Percentiles rank a stretch among this genome's conserved stretches.
These are phyloP conservation scores for Lacanobia wlatinum DNA, from an alignment of 2,888 invertebrate genomes.

Conservation along the genomic window DNA sequence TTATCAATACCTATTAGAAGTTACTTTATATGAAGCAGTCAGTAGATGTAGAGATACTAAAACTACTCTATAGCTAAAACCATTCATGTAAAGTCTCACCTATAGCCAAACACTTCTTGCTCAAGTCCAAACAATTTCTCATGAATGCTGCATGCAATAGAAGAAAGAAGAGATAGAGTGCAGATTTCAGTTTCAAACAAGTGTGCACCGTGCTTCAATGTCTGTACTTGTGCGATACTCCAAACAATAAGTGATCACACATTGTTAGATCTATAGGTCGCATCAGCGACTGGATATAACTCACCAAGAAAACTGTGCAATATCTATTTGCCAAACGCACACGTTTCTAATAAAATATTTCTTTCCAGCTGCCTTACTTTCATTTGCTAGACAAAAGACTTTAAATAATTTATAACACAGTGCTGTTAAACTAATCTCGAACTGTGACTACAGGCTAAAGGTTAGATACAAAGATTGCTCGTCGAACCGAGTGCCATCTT, in stretches of 20 bases:
- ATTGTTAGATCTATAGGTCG: slow-evolving; percentile 34
- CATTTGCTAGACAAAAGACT: slow-evolving; percentile 11
- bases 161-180: slow-evolving; percentile 89
- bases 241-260: slow-evolving; percentile 65
- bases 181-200: slow-evolving; percentile 76
- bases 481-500: slow-evolving; percentile 21
- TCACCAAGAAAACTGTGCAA: slow-evolving; percentile 44
- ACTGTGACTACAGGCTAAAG: slow-evolving; percentile 27
- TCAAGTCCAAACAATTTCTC: slow-evolving; percentile 95
- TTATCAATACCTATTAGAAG: slow-evolving; percentile 13
- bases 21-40: slow-evolving; percentile 46
- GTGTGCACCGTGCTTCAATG: slow-evolving; percentile 75
- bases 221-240: slow-evolving; percentile 65
- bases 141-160: slow-evolving; percentile 95
- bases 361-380: not conserved
- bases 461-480: slow-evolving; percentile 12
- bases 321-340: slow-evolving; percentile 43
- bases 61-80: slow-evolving; percentile 56
- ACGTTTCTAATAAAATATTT: slow-evolving; percentile 28
- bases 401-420: slow-evolving; percentile 33
- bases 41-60: slow-evolving; percentile 24
- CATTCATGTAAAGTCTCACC: slow-evolving; percentile 86
- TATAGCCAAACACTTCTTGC: slow-evolving; percentile 94
- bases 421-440: slow-evolving; percentile 47
- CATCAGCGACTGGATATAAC: slow-evolving; percentile 15